Base-by-base conservation (phyloP, 1,140 invertebrate genomes). In the Listronotus oregonensis region DNA sequence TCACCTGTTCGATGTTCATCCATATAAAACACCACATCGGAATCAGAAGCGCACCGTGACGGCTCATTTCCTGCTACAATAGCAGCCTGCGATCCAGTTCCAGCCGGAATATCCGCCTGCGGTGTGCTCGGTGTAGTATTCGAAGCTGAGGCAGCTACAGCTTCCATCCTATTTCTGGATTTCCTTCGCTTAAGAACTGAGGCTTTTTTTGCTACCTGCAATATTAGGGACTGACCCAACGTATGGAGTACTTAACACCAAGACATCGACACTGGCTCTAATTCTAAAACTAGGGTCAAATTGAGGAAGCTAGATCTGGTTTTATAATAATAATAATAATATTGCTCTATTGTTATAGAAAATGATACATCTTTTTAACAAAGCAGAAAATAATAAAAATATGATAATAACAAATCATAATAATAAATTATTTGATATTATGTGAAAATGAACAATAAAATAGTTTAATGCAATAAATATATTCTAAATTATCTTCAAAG, bases 201-300 rank as follows among this genome's bases (percentile, higher is more conserved):
- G 40, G 88, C 87, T 74, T 88, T 88, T 76, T 89, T 89, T 57
- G 87, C 87, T 67, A 89, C 88, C 87, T 90, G 86, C 70, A 86
- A 84, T 79, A 87, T 86, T 71, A 87, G 81, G 81, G 84, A 86
- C 84, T 86, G 82, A 83, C 83, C 82, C 82, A 82, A 78, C 74
- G 71, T 70, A 74, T 75, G 74, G 68, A 74, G 50, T 70, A 77
- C 75, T 76, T 75, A 79, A 80, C 78, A 80, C 75, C 77, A 73
- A 79, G 68, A 80, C 77, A 79, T 73, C 73, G 72, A 80, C 75
- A 27, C 21, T 52, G 50, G 50, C 76, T 76, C 74, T 75, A 73
- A 74, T 75, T 78, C 73, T 77, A 74, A 62, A 76, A 72, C 71
- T 66, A 64, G 21, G 14, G 42, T 37, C 40, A 51, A 17, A 18